Evolutionary conservation across 2,797 vertebrate species (phyloP), one percentile per base, ranked within the genome.

Genomic region (Selene dorsalis): DNA sequence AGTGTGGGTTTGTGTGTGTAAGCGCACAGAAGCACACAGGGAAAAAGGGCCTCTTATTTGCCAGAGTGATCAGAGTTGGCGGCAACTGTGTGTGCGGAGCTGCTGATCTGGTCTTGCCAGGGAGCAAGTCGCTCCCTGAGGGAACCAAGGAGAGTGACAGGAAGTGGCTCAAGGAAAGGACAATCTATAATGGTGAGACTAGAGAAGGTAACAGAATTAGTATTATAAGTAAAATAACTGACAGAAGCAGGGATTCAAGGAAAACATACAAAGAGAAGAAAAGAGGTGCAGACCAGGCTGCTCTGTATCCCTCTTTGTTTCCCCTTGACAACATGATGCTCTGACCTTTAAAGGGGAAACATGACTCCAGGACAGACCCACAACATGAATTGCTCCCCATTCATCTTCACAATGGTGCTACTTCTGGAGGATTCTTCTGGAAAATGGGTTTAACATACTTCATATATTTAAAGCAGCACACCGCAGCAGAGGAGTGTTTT

Each of bases 261-360:
- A 26, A 0, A 16, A 11, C 8, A 22, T 4, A 4, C 43, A 18
- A 35, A 28, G 35, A 43, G 32, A 56, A 20, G 22, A 43, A 41
- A 32, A 14, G n/a, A 26, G 35, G 30, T 55, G 26, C 20, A 71
- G 24, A 35, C 7, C 14, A 30, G 32, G 30, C 18, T 38, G 35
- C 18, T 26, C 20, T 35, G 32, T 12, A 30, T 68, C 61, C 35
- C 8, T n/a, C 64, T 48, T 58, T 35, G 7, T 35, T 8, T 8
- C 7, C 32, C 32, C 32, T 35, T 35, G 41, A 48, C 73, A 38
- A 56, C 35, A 24, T 2, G 13, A 20, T 28, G 43, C 64, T 57
- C 58, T 74, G 69, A 69, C 72, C 82, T 84, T 80, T 72, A 80
- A 70, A 80, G 67, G 22, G 70, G 38, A 61, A 52, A 50, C 69